Evolutionary conservation across 2,797 vertebrate species (phyloP), one percentile per base, ranked within the genome.

Genomic region (Protonibea diacanthus): DNA sequence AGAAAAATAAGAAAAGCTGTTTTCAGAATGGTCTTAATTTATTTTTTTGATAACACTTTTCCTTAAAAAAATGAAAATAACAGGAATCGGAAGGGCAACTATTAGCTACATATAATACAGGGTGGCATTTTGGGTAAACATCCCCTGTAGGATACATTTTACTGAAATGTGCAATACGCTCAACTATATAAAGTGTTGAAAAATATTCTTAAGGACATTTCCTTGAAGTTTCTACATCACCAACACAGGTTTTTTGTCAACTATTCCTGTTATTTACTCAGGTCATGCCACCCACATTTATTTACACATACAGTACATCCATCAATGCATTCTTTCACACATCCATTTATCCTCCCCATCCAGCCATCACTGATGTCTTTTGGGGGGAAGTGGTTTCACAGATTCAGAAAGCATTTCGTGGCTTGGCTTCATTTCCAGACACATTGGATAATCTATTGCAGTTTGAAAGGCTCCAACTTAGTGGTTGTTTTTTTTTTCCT

Each of bases 351-450:
- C 69, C 45, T n/a, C 51, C 64, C 57, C 45, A 76, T 74, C 44
- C 65, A 67, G 53, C 66, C 58, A 62, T 61, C 58, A 38, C 56
- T 59, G 45, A 68, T 78, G 80, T 65, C 71, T 80, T 29, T 80
- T 57, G 13, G 55, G 57, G 45, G 85, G 89, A 91, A 78, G 85
- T 81, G 85, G 87, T 87, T 88, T 84, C 70, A 81, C 78, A 76
- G 80, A 89, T 85, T 80, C 71, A 51, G 38, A 66, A 62, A 73
- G 59, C 58, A 80, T 86, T 90, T 86, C 90, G 91, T 13, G 88
- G 91, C 78, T 86, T 81, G 78, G 64, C 75, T 88, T 91, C 75
- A 80, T 91, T 95, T 94, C 91, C 90, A 81, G 85, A 91, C 83
- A 90, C 90, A 83, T 81, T 73, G 86, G 79, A 87, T 91, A 91